Percentiles rank a stretch among this genome's conserved stretches.
Evolutionary conservation across 2,113 vertebrate species (phyloP).

Genomic region (Brienomyrus brachyistius): DNA sequence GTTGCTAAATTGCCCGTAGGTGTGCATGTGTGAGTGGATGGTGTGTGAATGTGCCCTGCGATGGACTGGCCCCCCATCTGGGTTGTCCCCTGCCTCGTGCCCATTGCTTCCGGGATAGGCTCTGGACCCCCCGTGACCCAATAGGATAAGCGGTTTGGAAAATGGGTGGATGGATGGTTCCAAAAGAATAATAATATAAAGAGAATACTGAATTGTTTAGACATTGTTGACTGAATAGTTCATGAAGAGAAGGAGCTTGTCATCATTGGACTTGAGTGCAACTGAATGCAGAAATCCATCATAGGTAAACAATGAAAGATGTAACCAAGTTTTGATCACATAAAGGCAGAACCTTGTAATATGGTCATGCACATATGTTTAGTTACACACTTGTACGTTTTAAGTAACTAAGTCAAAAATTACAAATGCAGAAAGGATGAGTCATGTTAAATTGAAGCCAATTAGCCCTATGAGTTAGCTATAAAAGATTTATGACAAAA

Average conservation of each 20-base stretch:
- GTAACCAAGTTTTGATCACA: not conserved
- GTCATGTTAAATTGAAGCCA: not conserved
- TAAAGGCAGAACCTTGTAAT: not conserved
- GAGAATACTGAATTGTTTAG: not conserved
- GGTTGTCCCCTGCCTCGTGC: no score
- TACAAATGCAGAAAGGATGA: not conserved
- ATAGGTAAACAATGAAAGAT: not conserved
- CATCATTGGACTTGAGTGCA: not conserved
- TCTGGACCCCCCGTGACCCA: no score
- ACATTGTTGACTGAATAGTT: not conserved
- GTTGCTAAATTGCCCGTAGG: no score
- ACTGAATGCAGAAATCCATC: not conserved
- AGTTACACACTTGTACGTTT: not conserved
- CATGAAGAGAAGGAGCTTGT: not conserved
- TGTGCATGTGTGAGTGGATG: no score
- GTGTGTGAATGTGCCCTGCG: no score
- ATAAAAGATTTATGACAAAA: not conserved
- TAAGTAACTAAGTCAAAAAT: not conserved
- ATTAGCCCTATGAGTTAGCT: not conserved
- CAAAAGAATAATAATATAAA: not conserved
- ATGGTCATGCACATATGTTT: not conserved
- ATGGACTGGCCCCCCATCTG: no score
- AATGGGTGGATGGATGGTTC: no score
- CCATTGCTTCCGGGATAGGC: no score
- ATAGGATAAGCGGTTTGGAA: no score